phyloP scores from a whole-genome alignment of 2,113 vertebrate species.

The Cyphomyrus plagiostoma region DNA sequence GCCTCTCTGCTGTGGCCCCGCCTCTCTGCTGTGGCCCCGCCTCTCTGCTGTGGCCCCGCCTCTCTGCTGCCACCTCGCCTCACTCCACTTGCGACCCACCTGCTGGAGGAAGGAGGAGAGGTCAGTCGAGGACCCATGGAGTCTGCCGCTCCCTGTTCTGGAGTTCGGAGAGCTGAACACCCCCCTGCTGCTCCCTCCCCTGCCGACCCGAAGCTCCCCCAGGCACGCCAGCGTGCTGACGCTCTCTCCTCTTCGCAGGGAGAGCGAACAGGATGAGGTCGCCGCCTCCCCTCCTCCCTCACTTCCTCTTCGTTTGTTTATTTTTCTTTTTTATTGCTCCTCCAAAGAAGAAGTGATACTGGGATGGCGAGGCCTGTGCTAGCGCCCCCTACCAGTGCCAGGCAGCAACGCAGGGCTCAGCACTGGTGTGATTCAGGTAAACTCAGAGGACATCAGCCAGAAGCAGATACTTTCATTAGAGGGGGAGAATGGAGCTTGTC shows the following conservation, averaged over 20 bases:
- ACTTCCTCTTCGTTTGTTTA: not conserved
- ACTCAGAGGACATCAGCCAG: not conserved
- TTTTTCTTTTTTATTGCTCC: not conserved
- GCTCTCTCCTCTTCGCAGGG: not conserved
- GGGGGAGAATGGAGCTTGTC: slow-evolving; percentile 4
- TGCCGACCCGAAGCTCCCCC: not conserved
- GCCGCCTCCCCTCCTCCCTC: not conserved
- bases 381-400: not conserved
- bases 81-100: not conserved
- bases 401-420: not conserved
- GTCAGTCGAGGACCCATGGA: not conserved
- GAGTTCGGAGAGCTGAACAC: not conserved
- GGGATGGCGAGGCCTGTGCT: not conserved
- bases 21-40: not conserved
- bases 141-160: not conserved
- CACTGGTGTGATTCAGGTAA: not conserved
- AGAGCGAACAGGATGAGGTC: not conserved
- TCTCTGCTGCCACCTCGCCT: not conserved
- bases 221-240: not conserved
- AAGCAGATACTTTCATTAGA: slow-evolving; percentile 38
- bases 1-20: not conserved
- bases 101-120: not conserved
- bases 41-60: not conserved
- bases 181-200: not conserved
- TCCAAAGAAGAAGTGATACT: not conserved